A percentile compares a stretch with the other conserved stretches of the same genome.
phyloP scores from a whole-genome alignment of 35 echinoderm and acorn worm genomes.

The Ptychodera flava region DNA sequence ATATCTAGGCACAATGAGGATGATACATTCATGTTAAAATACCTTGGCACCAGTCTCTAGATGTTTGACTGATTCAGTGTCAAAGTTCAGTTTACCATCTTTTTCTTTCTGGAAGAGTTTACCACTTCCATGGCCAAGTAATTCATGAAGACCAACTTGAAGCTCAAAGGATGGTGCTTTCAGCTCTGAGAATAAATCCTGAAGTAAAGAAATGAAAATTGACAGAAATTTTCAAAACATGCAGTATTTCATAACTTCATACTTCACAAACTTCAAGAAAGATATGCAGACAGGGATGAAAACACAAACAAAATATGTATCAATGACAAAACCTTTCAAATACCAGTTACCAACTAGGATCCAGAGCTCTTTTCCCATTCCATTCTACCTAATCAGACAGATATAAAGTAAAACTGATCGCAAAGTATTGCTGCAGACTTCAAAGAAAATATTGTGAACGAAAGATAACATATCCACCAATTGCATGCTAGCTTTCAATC shows the following conservation, averaged over 20 bases:
- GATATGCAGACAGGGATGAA: neutral
- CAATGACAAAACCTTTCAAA: no score
- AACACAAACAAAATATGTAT: neutral
- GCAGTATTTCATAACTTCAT: neutral
- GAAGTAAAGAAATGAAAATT: neutral
- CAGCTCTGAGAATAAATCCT: constrained; percentile 49
- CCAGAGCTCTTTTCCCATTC: no score
- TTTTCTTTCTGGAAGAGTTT: constrained; percentile 73
- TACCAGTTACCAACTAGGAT: no score
- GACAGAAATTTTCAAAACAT: neutral
- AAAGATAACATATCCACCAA: no score
- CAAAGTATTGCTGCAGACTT: no score
- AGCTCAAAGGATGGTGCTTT: constrained; percentile 90
- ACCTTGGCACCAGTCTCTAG: constrained; percentile 79
- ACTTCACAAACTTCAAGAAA: neutral
- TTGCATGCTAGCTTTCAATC: no score
- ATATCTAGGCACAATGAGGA: no score
- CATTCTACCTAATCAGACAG: no score
- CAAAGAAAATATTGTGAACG: no score
- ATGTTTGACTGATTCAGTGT: constrained; percentile 58
- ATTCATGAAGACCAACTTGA: constrained; percentile 89
- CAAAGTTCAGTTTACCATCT: constrained; percentile 86
- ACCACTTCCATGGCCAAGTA: constrained; percentile 89
- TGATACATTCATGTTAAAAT: no score
- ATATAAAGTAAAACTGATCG: no score